phyloP scores from a whole-genome alignment of 2,888 invertebrate genomes.

The Dendrolimus houi region DNA sequence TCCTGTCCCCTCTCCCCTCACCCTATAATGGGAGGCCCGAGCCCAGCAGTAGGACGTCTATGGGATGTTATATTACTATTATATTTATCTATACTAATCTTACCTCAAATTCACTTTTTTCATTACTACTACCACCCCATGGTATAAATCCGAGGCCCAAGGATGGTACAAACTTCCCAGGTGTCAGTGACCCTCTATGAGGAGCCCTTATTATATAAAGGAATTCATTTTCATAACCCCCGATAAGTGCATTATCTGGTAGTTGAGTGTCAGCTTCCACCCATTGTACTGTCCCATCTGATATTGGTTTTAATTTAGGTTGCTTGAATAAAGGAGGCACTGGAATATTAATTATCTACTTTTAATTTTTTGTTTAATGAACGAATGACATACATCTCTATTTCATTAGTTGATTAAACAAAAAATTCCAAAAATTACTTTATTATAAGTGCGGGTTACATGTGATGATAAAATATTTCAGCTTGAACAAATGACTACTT shows the following conservation, averaged over 20 bases:
- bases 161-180: constrained; percentile 85
- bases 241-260: constrained; percentile 83
- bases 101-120: constrained; percentile 82
- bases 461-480: no score
- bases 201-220: constrained; percentile 81
- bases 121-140: constrained; percentile 86
- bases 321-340: constrained; percentile 28
- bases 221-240: constrained; percentile 79
- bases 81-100: constrained; percentile 1
- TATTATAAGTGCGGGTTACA: no score
- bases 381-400: no score
- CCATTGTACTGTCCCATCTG: constrained; percentile 78
- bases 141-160: constrained; percentile 82
- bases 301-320: constrained; percentile 22
- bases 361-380: no score
- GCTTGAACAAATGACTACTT: no score
- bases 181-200: constrained; percentile 84
- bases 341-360: no score
- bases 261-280: constrained; percentile 76
- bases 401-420: no score
- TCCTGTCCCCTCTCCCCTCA: no score
- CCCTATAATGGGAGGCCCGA: no score
- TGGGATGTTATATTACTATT: no score
- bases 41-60: no score
- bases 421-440: no score